A percentile compares a stretch with the other conserved stretches of the same genome.
phyloP scores from a whole-genome alignment of 1,140 invertebrate species.

The Carcinoscorpius rotundicauda region DNA sequence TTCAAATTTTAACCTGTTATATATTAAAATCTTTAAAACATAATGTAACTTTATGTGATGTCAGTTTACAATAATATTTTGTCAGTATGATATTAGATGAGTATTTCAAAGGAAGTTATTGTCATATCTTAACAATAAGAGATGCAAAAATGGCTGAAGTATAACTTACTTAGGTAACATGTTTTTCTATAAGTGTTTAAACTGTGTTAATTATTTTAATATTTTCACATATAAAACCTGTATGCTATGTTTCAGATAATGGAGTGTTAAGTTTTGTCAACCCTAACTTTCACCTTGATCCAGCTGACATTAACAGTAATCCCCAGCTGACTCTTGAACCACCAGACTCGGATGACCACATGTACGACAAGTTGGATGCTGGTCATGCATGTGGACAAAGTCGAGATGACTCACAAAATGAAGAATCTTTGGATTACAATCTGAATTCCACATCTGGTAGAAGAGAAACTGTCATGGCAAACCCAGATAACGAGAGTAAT shows the following conservation, averaged over 20 bases:
- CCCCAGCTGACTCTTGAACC: constrained; percentile 9
- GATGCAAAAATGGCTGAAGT: too few relatives aligned
- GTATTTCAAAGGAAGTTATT: too few relatives aligned
- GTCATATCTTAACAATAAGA: too few relatives aligned
- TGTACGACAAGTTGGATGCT: constrained; percentile 49
- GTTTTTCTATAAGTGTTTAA: too few relatives aligned
- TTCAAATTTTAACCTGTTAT: too few relatives aligned
- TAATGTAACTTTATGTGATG: too few relatives aligned
- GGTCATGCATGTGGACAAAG: constrained; percentile 33
- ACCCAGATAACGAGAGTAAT: constrained; percentile 13
- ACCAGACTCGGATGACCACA: constrained; percentile 20
- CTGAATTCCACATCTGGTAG: constrained; percentile 34
- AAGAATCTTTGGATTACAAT: constrained; percentile 57
- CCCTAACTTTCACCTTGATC: constrained; percentile 69
- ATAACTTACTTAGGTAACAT: too few relatives aligned
- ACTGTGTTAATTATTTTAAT: too few relatives aligned
- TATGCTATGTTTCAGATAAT: constrained; percentile 51
- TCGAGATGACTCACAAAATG: constrained; percentile 30
- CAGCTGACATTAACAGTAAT: constrained; percentile 34
- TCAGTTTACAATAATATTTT: too few relatives aligned
- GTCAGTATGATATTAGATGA: too few relatives aligned
- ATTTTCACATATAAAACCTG: too few relatives aligned
- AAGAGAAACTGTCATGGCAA: constrained; percentile 28
- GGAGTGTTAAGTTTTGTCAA: constrained; percentile 74
- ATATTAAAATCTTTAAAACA: too few relatives aligned